phyloP scores from a whole-genome alignment of 53 echinoderm and acorn worm genomes.

The Antedon mediterranea region DNA sequence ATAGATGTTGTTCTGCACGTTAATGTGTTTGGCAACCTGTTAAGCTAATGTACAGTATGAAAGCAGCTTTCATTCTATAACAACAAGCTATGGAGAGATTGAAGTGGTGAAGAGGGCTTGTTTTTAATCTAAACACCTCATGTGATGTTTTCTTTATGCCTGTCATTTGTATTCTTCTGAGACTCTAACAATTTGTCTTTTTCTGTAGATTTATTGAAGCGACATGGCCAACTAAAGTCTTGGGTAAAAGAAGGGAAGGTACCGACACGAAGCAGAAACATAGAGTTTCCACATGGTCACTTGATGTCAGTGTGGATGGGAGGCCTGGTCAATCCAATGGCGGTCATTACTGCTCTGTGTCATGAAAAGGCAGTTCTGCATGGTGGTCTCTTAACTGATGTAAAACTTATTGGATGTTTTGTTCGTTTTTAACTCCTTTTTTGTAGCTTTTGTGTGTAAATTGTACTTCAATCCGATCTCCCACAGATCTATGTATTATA shows the following conservation, averaged over 20 bases:
- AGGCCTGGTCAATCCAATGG: conserved; percentile 69
- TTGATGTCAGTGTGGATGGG: conserved; percentile 82
- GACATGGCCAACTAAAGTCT: conserved; percentile 51
- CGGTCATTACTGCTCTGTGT: conserved; percentile 63
- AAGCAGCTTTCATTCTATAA: too few species aligned
- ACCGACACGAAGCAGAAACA: conserved; percentile 28
- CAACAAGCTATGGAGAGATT: too few species aligned
- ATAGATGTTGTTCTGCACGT: too few species aligned
- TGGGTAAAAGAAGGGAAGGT: conserved; percentile 97
- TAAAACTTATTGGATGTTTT: neutral
- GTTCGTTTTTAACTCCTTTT: too few species aligned
- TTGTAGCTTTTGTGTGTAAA: too few species aligned
- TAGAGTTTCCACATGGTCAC: conserved; percentile 40
- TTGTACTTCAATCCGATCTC: neutral
- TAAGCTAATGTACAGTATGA: too few species aligned
- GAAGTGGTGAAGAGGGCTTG: too few species aligned
- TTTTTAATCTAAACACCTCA: neutral
- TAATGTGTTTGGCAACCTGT: too few species aligned
- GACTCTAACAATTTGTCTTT: neutral
- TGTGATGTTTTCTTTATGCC: neutral
- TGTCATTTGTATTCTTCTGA: neutral
- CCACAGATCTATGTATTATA: neutral
- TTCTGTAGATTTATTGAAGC: conserved; percentile 40
- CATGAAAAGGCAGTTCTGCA: conserved; percentile 72
- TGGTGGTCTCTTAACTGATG: conserved; percentile 55